These are phyloP conservation scores for Dicranocentrus wangi DNA, from an alignment of 2,888 invertebrate genomes.

Conservation along the genomic window DNA sequence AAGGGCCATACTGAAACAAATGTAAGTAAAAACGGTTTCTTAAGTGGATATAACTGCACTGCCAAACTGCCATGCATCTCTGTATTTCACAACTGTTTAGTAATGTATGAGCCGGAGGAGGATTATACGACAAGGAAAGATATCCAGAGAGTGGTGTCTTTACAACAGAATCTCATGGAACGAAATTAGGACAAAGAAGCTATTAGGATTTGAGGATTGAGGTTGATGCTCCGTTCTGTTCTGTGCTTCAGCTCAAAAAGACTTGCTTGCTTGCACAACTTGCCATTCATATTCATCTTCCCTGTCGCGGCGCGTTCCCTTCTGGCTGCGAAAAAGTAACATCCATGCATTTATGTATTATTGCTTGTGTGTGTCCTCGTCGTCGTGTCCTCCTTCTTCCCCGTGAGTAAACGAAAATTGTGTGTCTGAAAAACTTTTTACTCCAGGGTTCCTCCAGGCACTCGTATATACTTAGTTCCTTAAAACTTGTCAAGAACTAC, in stretches of 20 bases:
- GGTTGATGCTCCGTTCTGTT: conserved; percentile 37
- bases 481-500: no score
- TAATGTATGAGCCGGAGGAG: no score
- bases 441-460: not conserved
- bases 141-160: no score
- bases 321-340: not conserved
- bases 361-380: no score
- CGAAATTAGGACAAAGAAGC: conserved; percentile 46
- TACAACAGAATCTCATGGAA: not conserved
- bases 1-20: no score
- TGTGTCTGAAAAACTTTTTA: not conserved
- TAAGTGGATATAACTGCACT: no score
- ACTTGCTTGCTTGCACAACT: conserved; percentile 2
- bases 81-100: no score
- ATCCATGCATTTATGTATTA: not conserved
- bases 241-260: not conserved
- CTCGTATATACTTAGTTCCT: no score
- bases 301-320: not conserved
- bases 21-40: no score
- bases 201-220: conserved; percentile 34
- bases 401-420: not conserved
- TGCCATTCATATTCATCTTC: conserved; percentile 13
- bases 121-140: no score
- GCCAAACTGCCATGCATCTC: no score
- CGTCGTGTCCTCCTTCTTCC: not conserved